Evolutionary conservation across 2,797 vertebrate genomes (phyloP), one percentile per base, ranked within the genome.

Genomic region (Xyrichtys novacula): DNA sequence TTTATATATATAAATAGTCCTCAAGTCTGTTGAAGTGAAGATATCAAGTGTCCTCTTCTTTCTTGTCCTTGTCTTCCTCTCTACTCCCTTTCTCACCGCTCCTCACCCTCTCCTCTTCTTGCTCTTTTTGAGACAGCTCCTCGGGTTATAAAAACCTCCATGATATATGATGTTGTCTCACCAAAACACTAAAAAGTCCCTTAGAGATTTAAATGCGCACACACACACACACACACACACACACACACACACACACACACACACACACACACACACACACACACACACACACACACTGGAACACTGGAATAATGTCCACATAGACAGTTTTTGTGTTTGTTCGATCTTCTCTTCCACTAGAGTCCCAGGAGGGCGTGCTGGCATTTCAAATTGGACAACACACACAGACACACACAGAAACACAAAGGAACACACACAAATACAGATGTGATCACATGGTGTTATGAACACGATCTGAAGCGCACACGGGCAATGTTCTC

Each of bases 111-210:
- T 28, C 38, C 58, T 56, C 50, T 36, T 72, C 50, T 36, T 72
- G 62, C 55, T 73, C 73, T 73, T 61, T 71, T 67, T 81, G 43
- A 61, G 81, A 76, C 85, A 74, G 61, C 73, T 78, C 50, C 69
- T 60, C 68, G 61, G 74, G 77, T 83, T 86, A 78, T 79, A 84
- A 89, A 86, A 77, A 71, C 65, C 69, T 72, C 63, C 40, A 65
- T 87, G 88, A 91, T 91, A 50, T 85, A 86, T 88, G 86, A 72
- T 84, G 84, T 82, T 88, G 81, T 87, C 85, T 76, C 57, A 76
- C 64, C 60, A 78, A 78, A 84, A 80, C 79, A 46, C 79, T 82
- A 84, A 84, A 77, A 78, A 80, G 84, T 86, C 89, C 85, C 89
- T 69, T 42, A 74, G 84, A 50, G 63, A 76, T 64, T 81, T 84